Evolutionary conservation across 2,113 vertebrate genomes (phyloP), one percentile per base, ranked within the genome.

Genomic region (Heliornis fulica): DNA sequence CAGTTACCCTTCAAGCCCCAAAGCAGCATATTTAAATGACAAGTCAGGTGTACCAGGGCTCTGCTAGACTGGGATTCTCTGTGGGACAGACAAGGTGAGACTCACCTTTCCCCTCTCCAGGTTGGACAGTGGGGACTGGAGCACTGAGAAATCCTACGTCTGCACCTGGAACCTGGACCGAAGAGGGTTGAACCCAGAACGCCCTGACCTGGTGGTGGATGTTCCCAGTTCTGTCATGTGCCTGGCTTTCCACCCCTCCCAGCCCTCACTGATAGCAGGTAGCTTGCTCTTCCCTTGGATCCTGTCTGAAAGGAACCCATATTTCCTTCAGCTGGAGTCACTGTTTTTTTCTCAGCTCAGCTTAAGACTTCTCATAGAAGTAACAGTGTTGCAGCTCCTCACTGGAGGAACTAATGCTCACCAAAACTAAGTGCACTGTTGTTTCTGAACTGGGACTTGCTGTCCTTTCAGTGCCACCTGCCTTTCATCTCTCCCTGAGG

Each of bases 131-230:
- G 99, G 99, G 19, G 98, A 99, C 97, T 99, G 99, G 99, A 99
- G 98, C 95, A 98, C 97, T 1, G 98, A 99, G 60, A 98, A 94
- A 77, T 98, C 99, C 3, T 99, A 97, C 0, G 97, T 99, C 68
- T 99, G 99, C 28, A 97, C 98, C 29, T 99, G 99, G 99, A 99
- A 99, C 81, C 97, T 99, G 97, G 98, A 99, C 84, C 98, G 99
- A 31, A 98, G 98, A 45, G 97, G 96, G 17, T 83, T 99, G 88
- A 97, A 98, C 34, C 97, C 98, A 12, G 97, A 80, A 68, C 98
- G 97, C 29, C 98, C 99, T 0, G 98, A 99, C 29, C 65, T 96
- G 0, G 98, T 98, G 78, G 97, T 99, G 34, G 98, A 99, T 23
- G 98, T 98, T 57, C 94, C 98, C 59, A 97, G 98, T 3, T 97